phyloP scores from a whole-genome alignment of 2,797 vertebrate species.

The Neosilurus mollespiculum region DNA sequence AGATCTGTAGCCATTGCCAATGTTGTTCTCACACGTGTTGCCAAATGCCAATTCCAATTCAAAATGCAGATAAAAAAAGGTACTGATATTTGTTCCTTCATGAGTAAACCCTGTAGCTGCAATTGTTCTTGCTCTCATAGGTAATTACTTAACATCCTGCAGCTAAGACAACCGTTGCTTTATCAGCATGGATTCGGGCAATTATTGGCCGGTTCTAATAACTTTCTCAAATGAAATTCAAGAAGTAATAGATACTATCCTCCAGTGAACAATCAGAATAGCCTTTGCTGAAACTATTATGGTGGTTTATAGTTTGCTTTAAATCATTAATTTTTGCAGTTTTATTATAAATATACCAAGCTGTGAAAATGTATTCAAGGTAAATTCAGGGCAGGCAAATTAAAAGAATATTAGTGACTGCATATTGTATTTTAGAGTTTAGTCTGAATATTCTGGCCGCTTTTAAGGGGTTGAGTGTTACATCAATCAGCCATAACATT shows the following conservation, averaged over 20 bases:
- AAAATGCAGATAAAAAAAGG: slow-evolving; percentile 28
- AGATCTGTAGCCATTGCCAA: slow-evolving; percentile 37
- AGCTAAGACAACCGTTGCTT: slow-evolving; percentile 55
- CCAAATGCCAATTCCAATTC: slow-evolving; percentile 31
- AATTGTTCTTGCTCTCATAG: slow-evolving; percentile 58
- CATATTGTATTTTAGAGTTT: neutral
- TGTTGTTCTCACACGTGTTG: slow-evolving; percentile 15
- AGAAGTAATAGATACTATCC: slow-evolving; percentile 49
- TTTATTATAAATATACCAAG: slow-evolving; percentile 2
- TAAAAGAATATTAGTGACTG: neutral
- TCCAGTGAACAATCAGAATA: slow-evolving; percentile 49
- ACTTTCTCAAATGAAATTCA: slow-evolving; percentile 55
- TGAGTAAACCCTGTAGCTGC: slow-evolving; percentile 53
- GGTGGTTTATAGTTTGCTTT: slow-evolving; percentile 22
- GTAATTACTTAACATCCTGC: slow-evolving; percentile 59
- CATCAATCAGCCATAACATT: neutral
- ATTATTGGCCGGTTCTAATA: slow-evolving; percentile 57
- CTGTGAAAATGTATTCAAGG: slow-evolving; percentile 2
- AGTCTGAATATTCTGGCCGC: neutral
- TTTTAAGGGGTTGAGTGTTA: neutral
- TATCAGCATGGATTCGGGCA: slow-evolving; percentile 49
- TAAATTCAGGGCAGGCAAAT: neutral
- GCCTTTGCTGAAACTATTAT: slow-evolving; percentile 35
- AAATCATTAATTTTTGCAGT: neutral
- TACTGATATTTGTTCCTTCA: slow-evolving; percentile 41